Evolutionary conservation across 2,113 vertebrate species (phyloP).

Genomic region (Odocoileus virginianus): DNA sequence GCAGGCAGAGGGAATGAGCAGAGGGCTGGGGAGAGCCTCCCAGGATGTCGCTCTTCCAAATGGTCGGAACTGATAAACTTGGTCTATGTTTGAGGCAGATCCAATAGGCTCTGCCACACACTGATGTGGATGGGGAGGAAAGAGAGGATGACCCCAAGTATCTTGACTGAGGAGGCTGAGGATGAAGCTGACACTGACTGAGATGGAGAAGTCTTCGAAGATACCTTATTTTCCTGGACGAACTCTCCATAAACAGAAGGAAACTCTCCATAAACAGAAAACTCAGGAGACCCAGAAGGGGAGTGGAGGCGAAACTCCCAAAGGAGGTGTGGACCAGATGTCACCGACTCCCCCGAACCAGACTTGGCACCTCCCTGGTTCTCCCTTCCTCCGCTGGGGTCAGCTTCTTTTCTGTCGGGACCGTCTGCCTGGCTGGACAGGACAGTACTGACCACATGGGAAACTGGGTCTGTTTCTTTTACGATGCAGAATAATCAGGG

Average conservation of each 20-base stretch:
- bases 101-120: not conserved
- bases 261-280: accelerated
- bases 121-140: not conserved
- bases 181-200: accelerated
- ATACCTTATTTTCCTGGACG: not conserved
- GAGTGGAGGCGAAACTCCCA: accelerated
- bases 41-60: not conserved
- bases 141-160: not conserved
- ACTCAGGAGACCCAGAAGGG: not conserved
- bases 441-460: accelerated
- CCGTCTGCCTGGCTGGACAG: no score
- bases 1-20: accelerated
- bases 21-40: no score
- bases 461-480: not conserved
- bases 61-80: not conserved
- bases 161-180: not conserved
- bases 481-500: accelerated
- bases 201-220: accelerated
- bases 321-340: accelerated
- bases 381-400: accelerated
- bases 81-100: accelerated
- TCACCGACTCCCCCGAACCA: accelerated
- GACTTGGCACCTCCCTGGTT: no score
- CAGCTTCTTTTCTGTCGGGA: not conserved
- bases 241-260: accelerated